These are phyloP conservation scores for Troglohyphantes excavatus DNA, from an alignment of 2,888 invertebrate genomes.

Conservation along the genomic window DNA sequence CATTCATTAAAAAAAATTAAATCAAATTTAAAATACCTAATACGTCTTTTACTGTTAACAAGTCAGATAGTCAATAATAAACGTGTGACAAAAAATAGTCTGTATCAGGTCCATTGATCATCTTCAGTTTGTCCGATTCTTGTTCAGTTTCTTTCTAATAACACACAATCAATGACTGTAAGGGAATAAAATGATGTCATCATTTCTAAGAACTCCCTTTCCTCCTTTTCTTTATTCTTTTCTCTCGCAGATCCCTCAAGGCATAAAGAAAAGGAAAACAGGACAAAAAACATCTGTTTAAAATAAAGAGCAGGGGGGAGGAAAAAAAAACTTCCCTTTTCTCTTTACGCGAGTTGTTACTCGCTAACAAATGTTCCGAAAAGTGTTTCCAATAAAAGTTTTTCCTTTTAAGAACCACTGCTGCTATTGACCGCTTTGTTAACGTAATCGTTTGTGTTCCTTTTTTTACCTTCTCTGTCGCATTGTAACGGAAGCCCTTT, in stretches of 20 bases:
- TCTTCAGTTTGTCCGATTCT: not conserved
- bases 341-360: slow-evolving; percentile 54
- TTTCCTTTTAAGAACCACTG: slow-evolving; percentile 47
- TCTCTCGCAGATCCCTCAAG: not conserved
- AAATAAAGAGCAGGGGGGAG: slow-evolving; percentile 67
- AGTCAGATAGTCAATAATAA: too few species aligned
- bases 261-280: slow-evolving; percentile 8
- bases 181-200: slow-evolving; percentile 63
- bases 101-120: not conserved
- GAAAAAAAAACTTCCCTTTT: slow-evolving; percentile 35
- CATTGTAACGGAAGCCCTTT: slow-evolving; percentile 32
- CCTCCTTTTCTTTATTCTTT: slow-evolving; percentile 17
- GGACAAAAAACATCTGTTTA: slow-evolving; percentile 67
- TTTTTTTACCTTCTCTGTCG: not conserved
- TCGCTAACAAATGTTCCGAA: slow-evolving; percentile 69
- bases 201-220: slow-evolving; percentile 30
- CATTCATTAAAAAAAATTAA: too few species aligned
- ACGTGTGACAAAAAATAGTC: too few species aligned
- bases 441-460: slow-evolving; percentile 61
- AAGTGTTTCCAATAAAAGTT: slow-evolving; percentile 72
- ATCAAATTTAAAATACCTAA: too few species aligned
- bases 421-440: slow-evolving; percentile 69
- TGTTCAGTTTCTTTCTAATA: slow-evolving; percentile 21
- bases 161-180: slow-evolving; percentile 33
- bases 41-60: too few species aligned